A percentile compares a stretch with the other conserved stretches of the same genome.
Evolutionary conservation across 2,888 invertebrate genomes (phyloP).

Genomic region (Oligia strigilis): DNA sequence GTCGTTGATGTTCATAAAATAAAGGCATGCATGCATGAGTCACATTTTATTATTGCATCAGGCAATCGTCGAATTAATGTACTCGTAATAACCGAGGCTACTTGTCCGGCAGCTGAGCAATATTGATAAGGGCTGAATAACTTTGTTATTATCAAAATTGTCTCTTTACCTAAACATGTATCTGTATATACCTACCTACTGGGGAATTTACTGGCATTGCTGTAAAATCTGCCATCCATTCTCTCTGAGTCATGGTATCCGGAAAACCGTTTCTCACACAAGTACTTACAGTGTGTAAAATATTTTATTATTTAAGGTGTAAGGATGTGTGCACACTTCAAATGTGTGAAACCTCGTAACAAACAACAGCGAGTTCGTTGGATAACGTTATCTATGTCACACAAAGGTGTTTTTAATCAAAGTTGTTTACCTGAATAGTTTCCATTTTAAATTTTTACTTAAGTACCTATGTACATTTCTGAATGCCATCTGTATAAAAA

Average conservation of each 20-base stretch:
- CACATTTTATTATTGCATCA: constrained; percentile 76
- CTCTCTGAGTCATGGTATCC: constrained; percentile 67
- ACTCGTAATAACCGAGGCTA: constrained; percentile 73
- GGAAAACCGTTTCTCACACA: constrained; percentile 69
- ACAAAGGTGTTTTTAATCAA: constrained; percentile 56
- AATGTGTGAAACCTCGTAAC: constrained; percentile 14
- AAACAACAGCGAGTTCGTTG: constrained; percentile 45
- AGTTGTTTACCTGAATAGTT: constrained; percentile 22
- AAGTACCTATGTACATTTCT: background rate
- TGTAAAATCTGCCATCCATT: constrained; percentile 11
- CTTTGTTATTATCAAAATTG: constrained; percentile 74
- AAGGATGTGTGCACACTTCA: constrained; percentile 24
- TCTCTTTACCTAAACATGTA: constrained; percentile 55
- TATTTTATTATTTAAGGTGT: constrained; percentile 6
- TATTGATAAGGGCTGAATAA: constrained; percentile 82
- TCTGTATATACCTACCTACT: constrained; percentile 42
- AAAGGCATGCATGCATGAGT: constrained; percentile 57
- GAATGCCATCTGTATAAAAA: background rate
- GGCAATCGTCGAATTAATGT: constrained; percentile 78
- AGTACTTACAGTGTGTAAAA: constrained; percentile 17
- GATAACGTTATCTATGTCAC: constrained; percentile 65
- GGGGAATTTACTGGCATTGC: constrained; percentile 71
- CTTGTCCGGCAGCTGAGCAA: constrained; percentile 81
- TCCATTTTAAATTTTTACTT: constrained; percentile 1
- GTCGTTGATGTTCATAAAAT: constrained; percentile 60